Evolutionary conservation across 2,888 invertebrate species (phyloP), one percentile per base, ranked within the genome.

Genomic region (Dryadula phaetusa): DNA sequence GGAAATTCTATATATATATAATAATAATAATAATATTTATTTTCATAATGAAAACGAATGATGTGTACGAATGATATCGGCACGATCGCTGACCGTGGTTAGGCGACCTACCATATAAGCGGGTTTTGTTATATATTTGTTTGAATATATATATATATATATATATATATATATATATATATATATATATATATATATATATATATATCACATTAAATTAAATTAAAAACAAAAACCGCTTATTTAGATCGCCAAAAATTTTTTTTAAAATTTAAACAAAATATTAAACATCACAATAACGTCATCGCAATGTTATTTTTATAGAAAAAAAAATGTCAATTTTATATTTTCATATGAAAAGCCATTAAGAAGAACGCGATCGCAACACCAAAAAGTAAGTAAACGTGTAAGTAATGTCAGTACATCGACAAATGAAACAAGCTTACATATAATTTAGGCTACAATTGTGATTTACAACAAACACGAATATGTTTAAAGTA

Each of bases 61-160:
- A 90, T 89, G 89, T 90, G 89, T 90, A 85, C 79, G 82, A 81
- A 84, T 89, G 88, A 88, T 90, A 88, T 89, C 75, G 80, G 81
- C 84, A 79, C 79, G 77, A 14, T 71, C 76, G 69, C 70, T 74
- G 70, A 72, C 70, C 70, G 28, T 25, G 6, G 32, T 12, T 12
- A 37, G 37, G 3, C 37, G 37, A 42, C 7, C 16, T 42, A 16
- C 6, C 7, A 34, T 47, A 14, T 5, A 28, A 52, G 52, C 52
- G 28, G 52, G 28, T 28, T 28, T 10, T 49, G 6, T 37, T 54
- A n/a, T 40, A n/a, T n/a, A n/a, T n/a, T n/a, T n/a, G n/a, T n/a
- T n/a, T n/a, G n/a, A n/a, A n/a, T n/a, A n/a, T n/a, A n/a, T n/a
- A n/a, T n/a, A n/a, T n/a, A n/a, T n/a, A n/a, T n/a, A n/a, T n/a